Evolutionary conservation across 2,888 invertebrate genomes (phyloP).

Genomic region (Drosophila percnosoma): DNA sequence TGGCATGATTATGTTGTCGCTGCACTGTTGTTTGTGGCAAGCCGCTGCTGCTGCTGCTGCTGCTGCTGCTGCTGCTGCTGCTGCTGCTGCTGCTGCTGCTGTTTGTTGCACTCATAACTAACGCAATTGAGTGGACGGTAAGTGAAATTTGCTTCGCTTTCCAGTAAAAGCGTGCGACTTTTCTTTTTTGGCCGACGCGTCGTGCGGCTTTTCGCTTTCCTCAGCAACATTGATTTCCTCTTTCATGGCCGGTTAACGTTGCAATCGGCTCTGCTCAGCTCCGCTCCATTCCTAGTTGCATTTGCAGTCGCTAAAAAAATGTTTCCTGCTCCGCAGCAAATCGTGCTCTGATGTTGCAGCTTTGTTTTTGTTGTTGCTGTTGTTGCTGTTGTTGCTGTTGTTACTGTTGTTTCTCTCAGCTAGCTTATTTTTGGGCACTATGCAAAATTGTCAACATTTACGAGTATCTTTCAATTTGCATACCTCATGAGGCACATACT

Average conservation of each 20-base stretch:
- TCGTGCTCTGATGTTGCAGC: slow-evolving; percentile 52
- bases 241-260: slow-evolving; percentile 72
- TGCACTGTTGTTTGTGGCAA: slow-evolving; percentile 15
- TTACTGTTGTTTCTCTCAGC: slow-evolving; percentile 26
- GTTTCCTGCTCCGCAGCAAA: slow-evolving; percentile 70
- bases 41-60: slow-evolving; percentile 13
- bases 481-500: slow-evolving; percentile 44
- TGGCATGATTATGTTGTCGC: slow-evolving; percentile 73
- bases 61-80: slow-evolving; percentile 12
- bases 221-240: slow-evolving; percentile 74
- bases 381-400: slow-evolving; percentile 24
- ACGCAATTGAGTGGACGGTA: slow-evolving; percentile 59
- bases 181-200: slow-evolving; percentile 47
- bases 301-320: slow-evolving; percentile 57
- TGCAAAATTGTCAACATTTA: slow-evolving; percentile 70
- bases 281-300: slow-evolving; percentile 25
- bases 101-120: slow-evolving; percentile 64
- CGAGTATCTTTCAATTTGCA: slow-evolving; percentile 68
- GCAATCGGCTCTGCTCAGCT: slow-evolving; percentile 20
- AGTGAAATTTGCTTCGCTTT: slow-evolving; percentile 74
- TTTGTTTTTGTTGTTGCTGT: slow-evolving; percentile 13
- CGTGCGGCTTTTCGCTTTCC: slow-evolving; percentile 44
- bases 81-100: slow-evolving; percentile 20
- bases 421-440: slow-evolving; percentile 44
- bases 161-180: slow-evolving; percentile 71